Base-by-base conservation (phyloP, 2,888 invertebrate species). In the Polydrusus cervinus region DNA sequence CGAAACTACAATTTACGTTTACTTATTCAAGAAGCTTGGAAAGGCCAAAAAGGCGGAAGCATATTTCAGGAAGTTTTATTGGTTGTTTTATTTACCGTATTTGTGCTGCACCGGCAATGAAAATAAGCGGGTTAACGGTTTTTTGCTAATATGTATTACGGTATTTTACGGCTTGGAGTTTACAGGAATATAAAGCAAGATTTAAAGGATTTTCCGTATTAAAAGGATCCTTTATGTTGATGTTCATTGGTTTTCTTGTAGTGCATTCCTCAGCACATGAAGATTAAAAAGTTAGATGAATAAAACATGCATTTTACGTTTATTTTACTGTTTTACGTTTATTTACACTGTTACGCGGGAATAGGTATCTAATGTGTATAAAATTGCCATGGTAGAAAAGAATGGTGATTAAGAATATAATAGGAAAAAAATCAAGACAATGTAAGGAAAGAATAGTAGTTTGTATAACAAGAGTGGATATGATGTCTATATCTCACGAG, bases 1-100 rank as follows among this genome's bases (percentile, higher is more conserved):
- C 47, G 51, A 73, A 73, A 67, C 73, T 73, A 73, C 67, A 67
- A 73, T 67, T 73, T 67, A 73, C 73, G 66, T 67, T 73, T 73
- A 67, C 67, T 73, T 73, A 73, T 73, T 73, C 73, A 73, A 73
- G 67, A 61, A 67, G 61, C 67, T 61, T 38, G 73, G 51, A 73
- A 61, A 73, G 53, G 66, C 61, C 66, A 72, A 66, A 60, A 38
- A 66, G 61, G 67, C 55, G 49, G 61, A 49, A 67, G 67, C 67
- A 47, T 73, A 66, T 72, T 66, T 72, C 65, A 72, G 66, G 55
- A 66, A 65, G 57, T 72, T 73, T 65, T 66, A 67, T 73, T 73
- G 66, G 67, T 67, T 73, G 71, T 55, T 70, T 61, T 70, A 70
- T 70, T 69, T 60, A 60, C 60, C 34, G 53, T 67, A 40, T 55